These are phyloP conservation scores for Archocentrus centrarchus DNA, from an alignment of 2,113 vertebrate species.

Conservation along the genomic window DNA sequence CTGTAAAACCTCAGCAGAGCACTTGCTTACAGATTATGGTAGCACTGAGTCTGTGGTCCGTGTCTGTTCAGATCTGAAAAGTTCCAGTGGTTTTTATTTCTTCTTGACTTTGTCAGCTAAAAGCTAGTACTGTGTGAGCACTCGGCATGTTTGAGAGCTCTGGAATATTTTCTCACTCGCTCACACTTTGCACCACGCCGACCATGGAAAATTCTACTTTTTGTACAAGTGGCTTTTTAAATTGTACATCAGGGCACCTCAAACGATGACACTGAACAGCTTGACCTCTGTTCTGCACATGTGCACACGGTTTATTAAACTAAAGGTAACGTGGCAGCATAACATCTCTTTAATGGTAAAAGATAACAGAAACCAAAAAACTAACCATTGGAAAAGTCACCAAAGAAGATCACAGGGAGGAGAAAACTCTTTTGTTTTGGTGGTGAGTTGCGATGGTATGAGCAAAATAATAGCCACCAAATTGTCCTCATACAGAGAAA, in stretches of 20 bases:
- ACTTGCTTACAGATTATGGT: not conserved
- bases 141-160: not conserved
- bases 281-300: conserved; percentile 12
- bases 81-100: not conserved
- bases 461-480: not conserved
- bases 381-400: not conserved
- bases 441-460: not conserved
- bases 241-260: not conserved
- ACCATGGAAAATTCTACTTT: not conserved
- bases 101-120: not conserved
- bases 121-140: not conserved
- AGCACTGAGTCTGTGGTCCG: conserved; percentile 7
- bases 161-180: not conserved
- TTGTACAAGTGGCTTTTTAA: not conserved
- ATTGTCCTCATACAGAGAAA: not conserved
- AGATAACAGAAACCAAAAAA: not conserved
- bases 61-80: not conserved
- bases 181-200: not conserved
- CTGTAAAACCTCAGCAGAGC: not conserved
- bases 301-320: conserved; percentile 14
- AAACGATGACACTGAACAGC: not conserved
- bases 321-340: conserved; percentile 23
- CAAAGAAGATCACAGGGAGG: not conserved
- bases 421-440: not conserved
- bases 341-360: conserved; percentile 3